These are phyloP conservation scores for Pollimyrus isidori DNA, from an alignment of 2,113 vertebrate species.

Conservation along the genomic window DNA sequence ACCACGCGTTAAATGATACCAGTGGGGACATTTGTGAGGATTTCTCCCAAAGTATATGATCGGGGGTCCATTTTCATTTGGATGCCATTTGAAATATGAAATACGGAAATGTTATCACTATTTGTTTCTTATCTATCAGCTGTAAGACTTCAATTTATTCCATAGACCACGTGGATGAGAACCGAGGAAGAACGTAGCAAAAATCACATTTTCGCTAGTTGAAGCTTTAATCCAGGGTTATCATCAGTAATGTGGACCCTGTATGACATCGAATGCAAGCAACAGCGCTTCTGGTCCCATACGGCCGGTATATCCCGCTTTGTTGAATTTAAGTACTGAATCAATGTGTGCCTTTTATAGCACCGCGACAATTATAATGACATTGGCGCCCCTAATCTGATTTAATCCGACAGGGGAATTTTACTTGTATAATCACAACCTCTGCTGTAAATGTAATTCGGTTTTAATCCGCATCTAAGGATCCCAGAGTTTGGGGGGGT, in stretches of 20 bases:
- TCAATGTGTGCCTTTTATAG: background rate
- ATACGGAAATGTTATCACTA: background rate
- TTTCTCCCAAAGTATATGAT: background rate
- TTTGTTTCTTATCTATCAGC: background rate
- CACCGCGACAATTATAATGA: constrained; percentile 45
- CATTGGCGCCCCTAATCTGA: constrained; percentile 59
- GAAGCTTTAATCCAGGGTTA: background rate
- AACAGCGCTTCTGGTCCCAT: background rate
- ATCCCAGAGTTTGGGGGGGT: constrained; percentile 35
- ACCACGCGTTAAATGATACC: background rate
- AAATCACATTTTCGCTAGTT: background rate
- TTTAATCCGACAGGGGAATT: constrained; percentile 54
- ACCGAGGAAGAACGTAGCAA: background rate
- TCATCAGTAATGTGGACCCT: background rate
- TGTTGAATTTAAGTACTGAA: background rate
- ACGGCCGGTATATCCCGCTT: background rate
- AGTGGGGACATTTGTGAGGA: background rate
- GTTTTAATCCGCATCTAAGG: constrained; percentile 63
- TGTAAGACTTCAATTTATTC: background rate
- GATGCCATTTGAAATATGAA: background rate
- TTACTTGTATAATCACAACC: constrained; percentile 47
- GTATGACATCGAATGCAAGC: background rate
- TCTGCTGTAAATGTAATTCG: constrained; percentile 45
- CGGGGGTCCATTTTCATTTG: background rate
- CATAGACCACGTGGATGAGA: background rate